These are phyloP conservation scores for Apotomis turbidana DNA, from an alignment of 2,888 invertebrate genomes.

Conservation along the genomic window DNA sequence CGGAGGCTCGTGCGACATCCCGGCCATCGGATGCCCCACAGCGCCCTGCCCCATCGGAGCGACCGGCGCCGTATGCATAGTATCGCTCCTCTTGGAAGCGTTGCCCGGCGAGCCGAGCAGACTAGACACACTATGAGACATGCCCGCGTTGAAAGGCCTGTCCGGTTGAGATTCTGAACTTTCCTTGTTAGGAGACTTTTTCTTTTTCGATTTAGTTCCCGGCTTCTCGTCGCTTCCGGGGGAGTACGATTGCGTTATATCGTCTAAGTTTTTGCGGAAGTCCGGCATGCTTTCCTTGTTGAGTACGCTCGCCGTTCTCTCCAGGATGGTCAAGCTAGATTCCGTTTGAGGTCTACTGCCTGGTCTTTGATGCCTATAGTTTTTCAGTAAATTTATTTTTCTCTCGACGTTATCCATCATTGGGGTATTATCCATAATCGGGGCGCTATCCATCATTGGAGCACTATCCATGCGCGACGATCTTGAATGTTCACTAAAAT, in stretches of 20 bases:
- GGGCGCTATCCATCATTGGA: slow-evolving; percentile 52
- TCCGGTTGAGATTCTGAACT: slow-evolving; percentile 61
- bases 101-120: slow-evolving; percentile 59
- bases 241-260: slow-evolving; percentile 80
- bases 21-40: slow-evolving; percentile 47
- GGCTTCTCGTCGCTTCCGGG: slow-evolving; percentile 71
- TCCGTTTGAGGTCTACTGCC: slow-evolving; percentile 66
- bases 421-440: slow-evolving; percentile 26
- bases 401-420: slow-evolving; percentile 60
- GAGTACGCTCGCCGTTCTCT: slow-evolving; percentile 73
- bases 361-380: slow-evolving; percentile 77
- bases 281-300: slow-evolving; percentile 77
- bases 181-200: slow-evolving; percentile 72
- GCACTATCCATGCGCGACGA: slow-evolving; percentile 37
- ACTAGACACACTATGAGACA: slow-evolving; percentile 78
- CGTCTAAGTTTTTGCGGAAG: slow-evolving; percentile 77
- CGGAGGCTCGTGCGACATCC: slow-evolving; percentile 50
- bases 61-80: slow-evolving; percentile 49
- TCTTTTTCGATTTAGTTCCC: slow-evolving; percentile 70
- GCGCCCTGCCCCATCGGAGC: slow-evolving; percentile 53
- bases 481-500: slow-evolving; percentile 50
- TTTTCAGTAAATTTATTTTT: slow-evolving; percentile 77
- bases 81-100: slow-evolving; percentile 53
- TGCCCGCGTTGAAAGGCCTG: slow-evolving; percentile 53
- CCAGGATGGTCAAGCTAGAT: slow-evolving; percentile 74